Base-by-base conservation (phyloP, 1,140 invertebrate genomes). In the Epicauta chinensis region DNA sequence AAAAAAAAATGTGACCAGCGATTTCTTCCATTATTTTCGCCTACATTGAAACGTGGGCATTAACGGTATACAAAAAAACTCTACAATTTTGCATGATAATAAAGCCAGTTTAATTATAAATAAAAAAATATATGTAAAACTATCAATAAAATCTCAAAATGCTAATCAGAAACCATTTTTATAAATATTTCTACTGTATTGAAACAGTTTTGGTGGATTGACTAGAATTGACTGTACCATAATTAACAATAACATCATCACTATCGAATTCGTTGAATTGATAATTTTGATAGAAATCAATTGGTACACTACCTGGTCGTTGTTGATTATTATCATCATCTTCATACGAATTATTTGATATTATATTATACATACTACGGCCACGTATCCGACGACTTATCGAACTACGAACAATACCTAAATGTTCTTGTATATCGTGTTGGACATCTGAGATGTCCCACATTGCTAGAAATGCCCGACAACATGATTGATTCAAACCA, bases 371-470 rank as follows among this genome's bases (percentile, higher is more conserved):
- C 63, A 79, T 80, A 44, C 77, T 80, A 47, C 83, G 81, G 32
- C 85, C 84, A 49, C 85, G 77, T 53, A 88, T 79, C 49, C 82
- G 73, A 42, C 86, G 75, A 64, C 83, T 87, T 48, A 87, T 75
- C 2, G 85, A 84, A 51, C 83, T 86, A 82, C 87, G 81, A 17
- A 96, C 87, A 48, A 93, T 89, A 7, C 87, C 86, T 43, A 96
- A 79, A 69, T 97, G 93, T 65, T 97, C 92, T 44, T 88, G 83
- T 30, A 97, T 86, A 69, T 97, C 93, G 53, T 85, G 81, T 38
- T 87, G 87, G 15, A 97, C 90, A 73, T 97, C 94, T 0, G 91
- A 92, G 5, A 97, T 82, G 71, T 97, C 93, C 84, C 90, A 93
- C 89, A 97, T 96, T 11, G 89, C 85, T 50, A 82, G 62, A 64